Base-by-base conservation (phyloP, 2,888 invertebrate genomes). In the Smittia sp. region DNA sequence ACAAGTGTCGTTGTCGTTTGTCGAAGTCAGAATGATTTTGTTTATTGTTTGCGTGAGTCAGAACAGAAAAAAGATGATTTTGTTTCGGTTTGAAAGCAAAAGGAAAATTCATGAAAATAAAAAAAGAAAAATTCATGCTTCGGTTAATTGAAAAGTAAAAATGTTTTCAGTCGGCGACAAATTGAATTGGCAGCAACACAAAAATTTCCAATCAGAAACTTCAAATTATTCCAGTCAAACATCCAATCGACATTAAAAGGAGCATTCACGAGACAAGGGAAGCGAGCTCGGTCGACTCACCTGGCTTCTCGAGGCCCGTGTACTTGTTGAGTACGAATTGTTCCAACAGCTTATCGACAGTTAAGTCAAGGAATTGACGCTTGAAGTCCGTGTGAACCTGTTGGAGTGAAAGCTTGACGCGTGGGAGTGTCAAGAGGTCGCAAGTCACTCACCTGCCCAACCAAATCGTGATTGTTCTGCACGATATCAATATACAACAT, bases 331-430 rank as follows among this genome's bases (percentile, higher is more conserved):
- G 87, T 73, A 97, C 91, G 83, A 98, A 96, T 81, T 93, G 92
- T 80, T 94, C 92, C 76, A 98, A 84, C 73, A 98, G 85, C 81
- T 94, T 94, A 79, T 97, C 96, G 41, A 98, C 93, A 63, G 95
- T 94, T 85, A 96, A 87, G 80, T 94, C 93, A 77, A 93, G 85
- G 81, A 96, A 94, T 80, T 95, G 96, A 76, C 92, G 89, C 80
- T 93, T 91, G 79, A 97, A 96, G 80, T 98, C 97, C 76, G 90
- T 88, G 80, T 96, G 94, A n/a, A 96, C 94, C 87, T 90, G 79
- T 22, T 7, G 70, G 15, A 38, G 15, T 62, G 62, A 20, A 24
- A 24, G n/a, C 62, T 22, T n/a, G 13, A 9, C 4, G 62, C 25
- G 24, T 25, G 9, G 11, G n/a, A n/a, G n/a, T n/a, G n/a, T n/a